Conservation (phyloP, 2,888 invertebrate species). For the Pyralis farinalis region DNA sequence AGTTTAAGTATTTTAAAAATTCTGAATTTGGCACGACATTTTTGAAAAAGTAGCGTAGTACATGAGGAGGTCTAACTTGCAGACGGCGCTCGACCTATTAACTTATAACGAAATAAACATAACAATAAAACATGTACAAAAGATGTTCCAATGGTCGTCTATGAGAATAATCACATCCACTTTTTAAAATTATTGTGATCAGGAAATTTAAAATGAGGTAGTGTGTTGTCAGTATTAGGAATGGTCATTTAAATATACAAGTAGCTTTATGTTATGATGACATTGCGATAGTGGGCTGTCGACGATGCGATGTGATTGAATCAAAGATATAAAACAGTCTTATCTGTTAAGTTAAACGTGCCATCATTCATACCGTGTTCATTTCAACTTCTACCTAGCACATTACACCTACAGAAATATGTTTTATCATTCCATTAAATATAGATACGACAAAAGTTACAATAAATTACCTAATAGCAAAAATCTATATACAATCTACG, state of each 20-base stretch:
- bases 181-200: neutral
- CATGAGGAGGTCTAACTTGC: too few relatives aligned
- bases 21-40: too few relatives aligned
- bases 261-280: neutral
- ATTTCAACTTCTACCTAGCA: neutral
- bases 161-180: conserved; percentile 5
- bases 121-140: conserved; percentile 20
- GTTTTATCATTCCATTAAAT: neutral
- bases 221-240: conserved; percentile 9
- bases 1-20: too few relatives aligned
- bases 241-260: conserved; percentile 5
- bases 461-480: conserved; percentile 41
- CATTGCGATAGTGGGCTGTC: neutral
- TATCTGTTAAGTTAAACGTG: conserved; percentile 4
- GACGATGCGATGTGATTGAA: conserved; percentile 8
- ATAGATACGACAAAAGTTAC: conserved; percentile 19
- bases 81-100: too few relatives aligned
- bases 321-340: conserved; percentile 10
- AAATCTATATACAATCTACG: conserved; percentile 50
- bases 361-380: neutral
- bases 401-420: conserved; percentile 4
- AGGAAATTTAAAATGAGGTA: conserved; percentile 11
- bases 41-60: too few relatives aligned
- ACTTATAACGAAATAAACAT: conserved; percentile 24
- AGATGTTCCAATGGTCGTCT: conserved; percentile 13